Evolutionary conservation across 2,113 vertebrate species (phyloP), one percentile per base, ranked within the genome.

Genomic region (Trematomus loennbergii): DNA sequence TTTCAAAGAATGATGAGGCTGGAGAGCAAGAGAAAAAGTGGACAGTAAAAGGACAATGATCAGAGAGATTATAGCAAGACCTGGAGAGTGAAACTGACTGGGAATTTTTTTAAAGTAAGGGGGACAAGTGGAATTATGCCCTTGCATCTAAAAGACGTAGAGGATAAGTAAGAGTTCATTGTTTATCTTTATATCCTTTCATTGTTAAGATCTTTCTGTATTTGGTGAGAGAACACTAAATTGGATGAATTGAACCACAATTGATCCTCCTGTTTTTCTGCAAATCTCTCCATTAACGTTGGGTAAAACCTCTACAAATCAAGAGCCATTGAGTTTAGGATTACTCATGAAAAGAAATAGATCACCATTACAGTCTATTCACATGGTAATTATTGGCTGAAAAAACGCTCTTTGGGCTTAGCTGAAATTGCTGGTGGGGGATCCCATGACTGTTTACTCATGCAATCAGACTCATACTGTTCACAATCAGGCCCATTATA

Each of bases 391-490:
- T 61, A 40, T 3, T 48, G 18, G 58, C 52, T 60, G 12, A 60
- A 77, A 54, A 68, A 84, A 16, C 67, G 40, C 45, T 49, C 53
- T 62, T 53, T 50, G 49, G 46, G 57, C 70, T 57, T 60, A 40
- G 25, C 60, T 66, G 72, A 81, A 80, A 83, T 36, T 81, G 65
- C 72, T 82, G 84, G 83, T 78, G 40, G 89, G 81, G 78, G 82
- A 83, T 85, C 83, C 59, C 46, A 49, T 76, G 69, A 80, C 81
- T 81, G 79, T 82, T 89, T 78, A 83, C 72, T 83, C 50, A n/a
- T 78, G 87, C 87, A 92, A 90, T 89, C 91, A 92, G 85, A 89
- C 65, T 82, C 89, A 78, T 50, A 89, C 85, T 88, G 88, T 88
- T 90, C 87, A 83, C 85, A 90, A 90, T 90, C 88, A 90, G 81